Evolutionary conservation across 2,797 vertebrate genomes (phyloP).

Genomic region (Neostethus bicornis): DNA sequence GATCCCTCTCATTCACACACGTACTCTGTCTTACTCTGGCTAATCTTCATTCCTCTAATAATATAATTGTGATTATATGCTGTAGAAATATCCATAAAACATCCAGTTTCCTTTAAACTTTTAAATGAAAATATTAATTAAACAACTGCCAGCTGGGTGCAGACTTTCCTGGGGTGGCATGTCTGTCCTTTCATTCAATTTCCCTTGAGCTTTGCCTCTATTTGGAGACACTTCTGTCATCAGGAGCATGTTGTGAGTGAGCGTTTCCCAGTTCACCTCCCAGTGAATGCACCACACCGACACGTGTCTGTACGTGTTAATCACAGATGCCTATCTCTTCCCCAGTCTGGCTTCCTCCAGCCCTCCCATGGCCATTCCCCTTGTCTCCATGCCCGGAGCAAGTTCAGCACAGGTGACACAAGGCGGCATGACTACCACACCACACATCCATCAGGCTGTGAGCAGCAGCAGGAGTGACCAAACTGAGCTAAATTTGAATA

Average conservation of each 20-base stretch:
- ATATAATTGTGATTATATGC: conserved; percentile 8
- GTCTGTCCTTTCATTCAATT: conserved; percentile 9
- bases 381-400: conserved; percentile 45
- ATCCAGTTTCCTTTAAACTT: not conserved
- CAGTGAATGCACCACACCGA: conserved; percentile 51
- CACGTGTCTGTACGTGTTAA: conserved; percentile 69
- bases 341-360: conserved; percentile 55
- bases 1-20: no score
- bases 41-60: no score
- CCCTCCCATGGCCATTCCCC: conserved; percentile 61
- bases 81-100: conserved; percentile 7
- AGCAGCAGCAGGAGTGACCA: conserved; percentile 57
- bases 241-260: conserved; percentile 63
- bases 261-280: conserved; percentile 50
- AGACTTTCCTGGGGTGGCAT: not conserved
- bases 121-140: conserved; percentile 12
- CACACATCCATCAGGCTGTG: conserved; percentile 55
- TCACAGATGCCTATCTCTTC: conserved; percentile 71
- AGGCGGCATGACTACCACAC: conserved; percentile 57
- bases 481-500: conserved; percentile 59
- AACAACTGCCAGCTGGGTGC: not conserved
- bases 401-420: conserved; percentile 65
- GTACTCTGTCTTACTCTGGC: no score
- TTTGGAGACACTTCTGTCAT: conserved; percentile 47
- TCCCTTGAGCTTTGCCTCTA: conserved; percentile 41